These are phyloP conservation scores for Calliopsis andreniformis DNA, from an alignment of 1,140 invertebrate genomes.

Conservation along the genomic window DNA sequence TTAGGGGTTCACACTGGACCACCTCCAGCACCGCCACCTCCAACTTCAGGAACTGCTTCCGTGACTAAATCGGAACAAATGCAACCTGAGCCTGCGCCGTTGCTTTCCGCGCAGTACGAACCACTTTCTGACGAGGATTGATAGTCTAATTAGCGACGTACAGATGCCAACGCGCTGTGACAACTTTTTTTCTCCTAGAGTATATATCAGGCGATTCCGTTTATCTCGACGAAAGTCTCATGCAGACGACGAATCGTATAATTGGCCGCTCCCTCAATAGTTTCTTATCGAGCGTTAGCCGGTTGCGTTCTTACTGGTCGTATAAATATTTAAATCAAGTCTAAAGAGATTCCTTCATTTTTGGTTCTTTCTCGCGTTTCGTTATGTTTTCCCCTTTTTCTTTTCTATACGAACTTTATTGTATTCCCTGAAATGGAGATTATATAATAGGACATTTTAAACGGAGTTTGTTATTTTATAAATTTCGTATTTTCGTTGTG, in stretches of 20 bases:
- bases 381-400: neutral
- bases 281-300: slow-evolving; percentile 41
- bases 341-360: slow-evolving; percentile 28
- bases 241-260: neutral
- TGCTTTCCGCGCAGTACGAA: slow-evolving; percentile 92
- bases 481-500: slow-evolving; percentile 56
- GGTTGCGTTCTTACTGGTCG: slow-evolving; percentile 55
- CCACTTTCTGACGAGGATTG: slow-evolving; percentile 93
- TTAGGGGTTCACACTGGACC: slow-evolving; percentile 77
- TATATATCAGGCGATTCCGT: slow-evolving; percentile 27
- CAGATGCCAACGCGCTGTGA: slow-evolving; percentile 23
- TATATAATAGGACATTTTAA: slow-evolving; percentile 54
- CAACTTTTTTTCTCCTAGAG: slow-evolving; percentile 30
- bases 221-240: slow-evolving; percentile 20
- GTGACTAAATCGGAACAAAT: slow-evolving; percentile 77
- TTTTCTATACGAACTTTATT: slow-evolving; percentile 27
- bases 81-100: slow-evolving; percentile 87
- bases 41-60: slow-evolving; percentile 64
- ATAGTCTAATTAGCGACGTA: slow-evolving; percentile 61
- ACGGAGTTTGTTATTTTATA: slow-evolving; percentile 59
- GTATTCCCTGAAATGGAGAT: slow-evolving; percentile 32
- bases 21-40: slow-evolving; percentile 78
- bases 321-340: slow-evolving; percentile 42
- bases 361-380: slow-evolving; percentile 12
- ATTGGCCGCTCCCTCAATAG: slow-evolving; percentile 1